Evolutionary conservation across 2,797 vertebrate species (phyloP).

Genomic region (Peromyscus melanophrys): DNA sequence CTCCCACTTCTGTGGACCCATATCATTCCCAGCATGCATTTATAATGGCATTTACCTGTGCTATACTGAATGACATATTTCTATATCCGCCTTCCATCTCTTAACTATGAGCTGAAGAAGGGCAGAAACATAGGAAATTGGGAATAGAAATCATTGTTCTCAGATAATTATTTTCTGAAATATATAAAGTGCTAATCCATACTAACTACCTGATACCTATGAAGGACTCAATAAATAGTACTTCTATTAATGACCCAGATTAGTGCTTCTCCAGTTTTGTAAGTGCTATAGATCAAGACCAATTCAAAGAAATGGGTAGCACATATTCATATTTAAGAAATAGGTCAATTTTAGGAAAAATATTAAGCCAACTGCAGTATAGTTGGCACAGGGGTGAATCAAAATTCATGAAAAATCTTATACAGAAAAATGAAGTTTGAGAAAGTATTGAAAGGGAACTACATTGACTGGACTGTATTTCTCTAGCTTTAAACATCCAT

Average conservation of each 20-base stretch:
- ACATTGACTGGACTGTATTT: neutral
- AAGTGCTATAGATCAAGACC: constrained; percentile 45
- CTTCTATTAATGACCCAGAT: constrained; percentile 61
- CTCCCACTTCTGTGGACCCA: neutral
- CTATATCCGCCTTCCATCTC: neutral
- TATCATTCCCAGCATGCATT: neutral
- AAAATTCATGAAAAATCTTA: constrained; percentile 32
- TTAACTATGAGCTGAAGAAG: constrained; percentile 37
- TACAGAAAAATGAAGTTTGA: neutral
- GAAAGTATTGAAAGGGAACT: constrained; percentile 16
- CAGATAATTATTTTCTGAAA: constrained; percentile 27
- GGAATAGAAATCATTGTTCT: constrained; percentile 33
- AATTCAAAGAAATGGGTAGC: constrained; percentile 58
- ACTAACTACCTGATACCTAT: constrained; percentile 2
- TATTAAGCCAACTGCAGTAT: constrained; percentile 15
- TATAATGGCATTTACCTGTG: neutral
- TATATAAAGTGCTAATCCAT: constrained; percentile 55
- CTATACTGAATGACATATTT: constrained; percentile 45
- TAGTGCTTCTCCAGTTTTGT: constrained; percentile 41
- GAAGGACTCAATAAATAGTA: constrained; percentile 54
- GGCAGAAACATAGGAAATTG: constrained; percentile 9
- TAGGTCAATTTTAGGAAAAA: constrained; percentile 65
- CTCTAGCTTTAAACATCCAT: neutral
- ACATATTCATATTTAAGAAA: constrained; percentile 49
- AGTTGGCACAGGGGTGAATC: neutral